A percentile compares a stretch with the other conserved stretches of the same genome.
phyloP scores from a whole-genome alignment of 2,797 vertebrate species.

The Chiroxiphia lanceolata region DNA sequence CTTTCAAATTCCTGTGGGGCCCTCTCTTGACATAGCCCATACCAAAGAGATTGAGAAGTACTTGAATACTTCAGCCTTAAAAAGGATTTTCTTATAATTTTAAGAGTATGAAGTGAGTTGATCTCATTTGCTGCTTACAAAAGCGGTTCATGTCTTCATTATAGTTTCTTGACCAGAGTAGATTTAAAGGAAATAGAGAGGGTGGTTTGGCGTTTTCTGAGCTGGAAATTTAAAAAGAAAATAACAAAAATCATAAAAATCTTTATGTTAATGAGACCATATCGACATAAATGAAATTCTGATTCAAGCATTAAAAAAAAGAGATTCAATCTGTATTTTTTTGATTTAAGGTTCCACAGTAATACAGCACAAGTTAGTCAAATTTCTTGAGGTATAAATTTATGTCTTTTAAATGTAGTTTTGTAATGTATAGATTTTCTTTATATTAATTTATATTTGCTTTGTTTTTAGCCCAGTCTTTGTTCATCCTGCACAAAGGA shows the following conservation, averaged over 20 bases:
- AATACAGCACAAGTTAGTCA: neutral
- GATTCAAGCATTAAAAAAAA: neutral
- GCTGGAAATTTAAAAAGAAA: neutral
- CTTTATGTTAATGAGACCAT: neutral
- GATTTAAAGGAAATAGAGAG: neutral
- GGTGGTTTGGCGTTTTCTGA: neutral
- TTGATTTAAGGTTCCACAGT: neutral
- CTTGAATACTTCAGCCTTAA: neutral
- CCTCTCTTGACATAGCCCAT: neutral
- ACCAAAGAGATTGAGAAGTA: neutral
- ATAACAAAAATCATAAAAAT: neutral
- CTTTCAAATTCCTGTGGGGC: neutral
- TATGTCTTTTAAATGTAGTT: neutral
- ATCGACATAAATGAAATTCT: neutral
- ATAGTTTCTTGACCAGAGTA: neutral
- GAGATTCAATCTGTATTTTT: neutral
- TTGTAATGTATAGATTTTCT: neutral
- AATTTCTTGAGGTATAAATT: neutral
- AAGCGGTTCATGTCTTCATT: neutral
- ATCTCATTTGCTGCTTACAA: neutral
- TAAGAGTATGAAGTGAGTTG: neutral
- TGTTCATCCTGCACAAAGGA: neutral
- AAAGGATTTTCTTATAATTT: neutral
- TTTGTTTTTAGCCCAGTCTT: neutral
- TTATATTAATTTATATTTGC: neutral